Evolutionary conservation across 53 echinoderm and acorn worm species (phyloP), one percentile per base, ranked within the genome.

Genomic region (Patiria pectinifera): DNA sequence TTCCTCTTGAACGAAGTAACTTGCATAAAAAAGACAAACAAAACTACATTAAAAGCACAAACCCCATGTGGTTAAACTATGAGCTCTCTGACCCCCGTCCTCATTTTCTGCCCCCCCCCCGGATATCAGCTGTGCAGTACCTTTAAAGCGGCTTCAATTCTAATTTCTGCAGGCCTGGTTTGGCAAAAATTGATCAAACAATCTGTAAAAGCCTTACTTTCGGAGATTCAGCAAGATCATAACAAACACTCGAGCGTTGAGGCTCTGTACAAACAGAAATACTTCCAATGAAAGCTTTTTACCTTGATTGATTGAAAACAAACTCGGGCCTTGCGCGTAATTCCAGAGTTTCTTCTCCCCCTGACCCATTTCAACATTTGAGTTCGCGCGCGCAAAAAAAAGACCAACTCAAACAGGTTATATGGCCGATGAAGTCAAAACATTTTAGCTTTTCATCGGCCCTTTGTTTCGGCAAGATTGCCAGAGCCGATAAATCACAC

Each of bases 401-500:
- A 48, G 18, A 4, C 74, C 3, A 66, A 66, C 66, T 66, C 74
- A 74, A 74, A 74, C 74, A 74, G 74, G 53, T 53, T 53, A 53
- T 74, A n/a, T 18, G 45, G 48, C 13, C 25, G 14, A 74, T 72
- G 35, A 45, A 45, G 77, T 78, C 78, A 78, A 22, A 78, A 88
- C 78, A 88, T 88, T 88, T 78, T 48, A 76, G 75, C 86, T 18
- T 24, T 88, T 25, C 9, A 69, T 18, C 53, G 4, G 26, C 15
- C 75, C 76, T 43, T 14, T 45, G 59, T 88, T 61, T 78, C 62
- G 21, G 61, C 59, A 59, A 44, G 11, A 8, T 60, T 80, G 80
- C 47, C 66, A 8, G 66, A 4, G 23, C 59, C 81, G 47, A 90
- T 90, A 90, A 90, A 90, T 90, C 90, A 90, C 80, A 81, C 47